Conservation (phyloP, 2,888 invertebrate species). For the Periphyllus acericola region DNA sequence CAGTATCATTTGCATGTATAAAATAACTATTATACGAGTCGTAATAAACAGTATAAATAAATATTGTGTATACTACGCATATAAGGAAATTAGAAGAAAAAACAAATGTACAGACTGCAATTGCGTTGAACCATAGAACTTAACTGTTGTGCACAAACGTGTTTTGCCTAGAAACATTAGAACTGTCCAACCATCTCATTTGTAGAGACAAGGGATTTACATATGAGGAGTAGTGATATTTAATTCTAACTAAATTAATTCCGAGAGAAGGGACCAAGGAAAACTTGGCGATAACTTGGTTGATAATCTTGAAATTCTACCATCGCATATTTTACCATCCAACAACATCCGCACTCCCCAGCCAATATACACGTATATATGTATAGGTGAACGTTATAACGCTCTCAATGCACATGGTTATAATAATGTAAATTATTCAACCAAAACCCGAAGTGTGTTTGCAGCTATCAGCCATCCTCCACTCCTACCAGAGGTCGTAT, state of each 20-base stretch:
- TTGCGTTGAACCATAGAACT: not conserved
- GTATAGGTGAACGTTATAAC: constrained; percentile 38
- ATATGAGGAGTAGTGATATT: not conserved
- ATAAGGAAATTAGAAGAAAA: too few relatives aligned
- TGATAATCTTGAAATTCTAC: constrained; percentile 43
- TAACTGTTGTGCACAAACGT: not conserved
- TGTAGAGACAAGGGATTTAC: not conserved
- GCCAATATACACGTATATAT: constrained; percentile 6
- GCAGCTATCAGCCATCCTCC: constrained; percentile 32
- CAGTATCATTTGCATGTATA: too few relatives aligned
- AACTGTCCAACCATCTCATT: not conserved
- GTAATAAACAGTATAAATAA: not conserved
- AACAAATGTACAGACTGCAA: not conserved
- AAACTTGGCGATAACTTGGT: constrained; percentile 25
- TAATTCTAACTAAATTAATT: constrained; percentile 9
- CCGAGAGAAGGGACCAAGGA: not conserved
- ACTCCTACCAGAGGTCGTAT: constrained; percentile 3
- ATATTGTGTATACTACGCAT: too few relatives aligned
- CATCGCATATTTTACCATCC: constrained; percentile 29
- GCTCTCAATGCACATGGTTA: constrained; percentile 9
- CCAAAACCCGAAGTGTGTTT: constrained; percentile 47
- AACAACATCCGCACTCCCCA: not conserved
- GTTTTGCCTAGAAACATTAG: not conserved
- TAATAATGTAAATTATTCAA: constrained; percentile 56
- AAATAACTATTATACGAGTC: not conserved